A percentile compares a stretch with the other conserved stretches of the same genome.
These are phyloP conservation scores for Bufotes viridis DNA, from an alignment of 2,797 vertebrate species.

Conservation along the genomic window DNA sequence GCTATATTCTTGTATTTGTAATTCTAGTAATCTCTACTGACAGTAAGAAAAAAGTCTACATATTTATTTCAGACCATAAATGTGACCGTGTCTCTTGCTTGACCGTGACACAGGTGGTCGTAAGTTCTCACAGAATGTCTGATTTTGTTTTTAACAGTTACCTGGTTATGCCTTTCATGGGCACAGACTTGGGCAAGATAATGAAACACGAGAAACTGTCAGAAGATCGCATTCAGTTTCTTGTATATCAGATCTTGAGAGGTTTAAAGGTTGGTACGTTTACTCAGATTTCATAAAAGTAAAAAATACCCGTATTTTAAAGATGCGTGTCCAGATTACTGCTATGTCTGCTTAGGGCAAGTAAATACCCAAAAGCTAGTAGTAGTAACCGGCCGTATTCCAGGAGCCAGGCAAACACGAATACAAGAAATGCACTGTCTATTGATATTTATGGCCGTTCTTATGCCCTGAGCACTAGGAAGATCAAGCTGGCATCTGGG, in stretches of 20 bases:
- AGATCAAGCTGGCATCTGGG: background rate
- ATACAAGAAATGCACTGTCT: background rate
- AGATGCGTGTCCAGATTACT: background rate
- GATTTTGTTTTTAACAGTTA: conserved; percentile 77
- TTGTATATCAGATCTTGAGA: conserved; percentile 94
- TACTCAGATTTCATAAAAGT: background rate
- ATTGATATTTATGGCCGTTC: background rate
- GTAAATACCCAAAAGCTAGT: background rate
- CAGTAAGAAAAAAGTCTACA: too few species aligned
- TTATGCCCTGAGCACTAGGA: background rate
- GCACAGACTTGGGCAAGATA: conserved; percentile 92
- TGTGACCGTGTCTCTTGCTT: too few species aligned
- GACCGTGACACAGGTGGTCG: background rate
- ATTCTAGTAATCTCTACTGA: too few species aligned
- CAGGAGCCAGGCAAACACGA: background rate
- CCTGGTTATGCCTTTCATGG: conserved; percentile 98
- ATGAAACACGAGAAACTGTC: conserved; percentile 92
- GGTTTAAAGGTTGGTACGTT: conserved; percentile 87
- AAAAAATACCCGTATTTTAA: background rate
- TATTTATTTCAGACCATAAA: too few species aligned
- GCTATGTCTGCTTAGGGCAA: background rate
- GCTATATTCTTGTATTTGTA: too few species aligned
- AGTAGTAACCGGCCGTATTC: background rate
- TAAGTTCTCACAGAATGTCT: background rate
- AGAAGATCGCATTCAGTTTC: conserved; percentile 92